Evolutionary conservation across 2,888 invertebrate species (phyloP), one percentile per base, ranked within the genome.

Genomic region (Thalpophila matura): DNA sequence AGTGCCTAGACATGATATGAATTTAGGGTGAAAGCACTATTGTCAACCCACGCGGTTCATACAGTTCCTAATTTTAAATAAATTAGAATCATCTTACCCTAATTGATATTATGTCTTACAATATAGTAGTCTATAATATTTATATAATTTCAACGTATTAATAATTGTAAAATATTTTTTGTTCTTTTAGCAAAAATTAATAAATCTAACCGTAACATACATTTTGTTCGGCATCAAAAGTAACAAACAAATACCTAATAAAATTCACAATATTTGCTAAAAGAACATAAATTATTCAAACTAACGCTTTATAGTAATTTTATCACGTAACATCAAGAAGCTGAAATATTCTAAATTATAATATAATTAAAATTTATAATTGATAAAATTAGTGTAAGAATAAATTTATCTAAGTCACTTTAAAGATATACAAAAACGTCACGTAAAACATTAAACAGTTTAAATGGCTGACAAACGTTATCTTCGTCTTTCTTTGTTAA

Each of bases 291-390:
- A 65, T 57, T 58, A 64, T 79, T 77, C 75, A 85, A 87, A 84
- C 79, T 83, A 87, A 89, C 92, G 92, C 92, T 92, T 93, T 92
- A 92, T 89, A 87, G 88, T 89, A 82, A 84, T 84, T 74, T 86
- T 87, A 91, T 87, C 87, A 89, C 78, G 77, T 86, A 78, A 84
- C 80, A 84, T 84, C 81, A 79, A 83, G 77, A 86, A 79, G 85
- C 84, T 86, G 81, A 91, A 89, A 91, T 89, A 92, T 93, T 93
- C 93, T 93, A 93, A 93, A 93, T 91, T 93, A 93, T 86, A 81
- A 83, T 89, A 87, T 59, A 89, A 86, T 70, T 78, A 67, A 67
- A 63, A 79, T 82, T 70, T 77, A 77, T 80, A 50, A 54, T 57
- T 62, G 68, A 62, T 64, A 80, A n/a, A n/a, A 66, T 58, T 76